Evolutionary conservation across 1,140 invertebrate genomes (phyloP).

Genomic region (Pemphigus obesinymphae): DNA sequence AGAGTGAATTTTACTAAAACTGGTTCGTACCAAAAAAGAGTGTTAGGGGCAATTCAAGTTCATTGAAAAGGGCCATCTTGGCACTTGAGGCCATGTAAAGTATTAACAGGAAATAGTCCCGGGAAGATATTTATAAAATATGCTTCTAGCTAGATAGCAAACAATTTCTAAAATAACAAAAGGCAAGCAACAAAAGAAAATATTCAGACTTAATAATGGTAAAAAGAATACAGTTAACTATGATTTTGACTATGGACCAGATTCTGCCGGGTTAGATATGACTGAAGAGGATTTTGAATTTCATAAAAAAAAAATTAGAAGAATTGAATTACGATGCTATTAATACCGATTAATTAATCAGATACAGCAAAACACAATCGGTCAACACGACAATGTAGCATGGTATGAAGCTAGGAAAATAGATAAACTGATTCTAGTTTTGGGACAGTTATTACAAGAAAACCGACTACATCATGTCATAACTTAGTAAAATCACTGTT

Average conservation of each 20-base stretch:
- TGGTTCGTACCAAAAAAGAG: not conserved
- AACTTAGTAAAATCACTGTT: constrained; percentile 1
- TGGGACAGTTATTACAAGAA: not conserved
- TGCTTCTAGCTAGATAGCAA: not conserved
- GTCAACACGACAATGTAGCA: too few species aligned
- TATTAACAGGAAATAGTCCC: not conserved
- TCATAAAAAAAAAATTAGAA: too few species aligned
- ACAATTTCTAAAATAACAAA: not conserved
- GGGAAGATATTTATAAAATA: not conserved
- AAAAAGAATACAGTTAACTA: not conserved
- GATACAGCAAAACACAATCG: not conserved
- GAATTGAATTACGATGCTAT: too few species aligned
- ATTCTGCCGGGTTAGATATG: not conserved
- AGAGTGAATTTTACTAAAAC: not conserved
- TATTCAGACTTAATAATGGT: not conserved
- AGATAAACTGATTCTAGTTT: not conserved
- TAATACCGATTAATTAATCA: too few species aligned
- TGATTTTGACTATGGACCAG: constrained; percentile 7
- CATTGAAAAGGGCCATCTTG: not conserved
- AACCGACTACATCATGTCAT: not conserved
- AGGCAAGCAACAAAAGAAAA: not conserved
- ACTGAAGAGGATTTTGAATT: constrained; percentile 6
- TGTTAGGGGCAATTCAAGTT: not conserved
- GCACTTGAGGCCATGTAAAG: not conserved
- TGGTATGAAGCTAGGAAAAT: not conserved